Percentiles rank a stretch among this genome's conserved stretches.
These are phyloP conservation scores for Agapornis canus DNA, from an alignment of 2,797 vertebrate genomes.

Conservation along the genomic window DNA sequence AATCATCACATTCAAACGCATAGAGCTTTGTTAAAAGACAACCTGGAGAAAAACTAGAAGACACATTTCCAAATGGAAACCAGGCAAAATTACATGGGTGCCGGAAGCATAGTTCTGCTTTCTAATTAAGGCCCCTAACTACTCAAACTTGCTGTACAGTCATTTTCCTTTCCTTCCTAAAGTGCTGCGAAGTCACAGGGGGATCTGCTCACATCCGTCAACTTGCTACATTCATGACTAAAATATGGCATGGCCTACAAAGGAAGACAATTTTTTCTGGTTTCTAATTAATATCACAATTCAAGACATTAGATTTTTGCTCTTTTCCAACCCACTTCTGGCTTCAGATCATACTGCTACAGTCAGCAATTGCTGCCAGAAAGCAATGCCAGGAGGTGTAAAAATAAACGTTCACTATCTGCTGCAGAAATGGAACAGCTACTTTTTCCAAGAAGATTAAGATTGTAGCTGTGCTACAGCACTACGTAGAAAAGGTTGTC, in stretches of 20 bases:
- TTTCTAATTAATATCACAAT: conserved; percentile 3
- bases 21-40: conserved; percentile 9
- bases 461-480: neutral
- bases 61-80: neutral
- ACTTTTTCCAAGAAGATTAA: neutral
- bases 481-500: neutral
- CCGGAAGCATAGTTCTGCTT: neutral
- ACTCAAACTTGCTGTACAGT: neutral
- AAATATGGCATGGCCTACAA: neutral
- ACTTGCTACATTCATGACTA: neutral
- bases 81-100: neutral
- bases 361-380: neutral
- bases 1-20: neutral
- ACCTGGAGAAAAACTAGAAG: neutral
- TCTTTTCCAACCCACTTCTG: neutral
- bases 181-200: neutral
- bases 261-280: neutral
- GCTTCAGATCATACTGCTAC: neutral
- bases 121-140: conserved; percentile 24
- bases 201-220: neutral
- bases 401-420: neutral
- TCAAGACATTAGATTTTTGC: neutral
- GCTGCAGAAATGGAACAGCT: neutral
- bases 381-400: neutral
- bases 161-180: neutral